These are phyloP conservation scores for Eulithis prunata DNA, from an alignment of 2,888 invertebrate genomes.

Conservation along the genomic window DNA sequence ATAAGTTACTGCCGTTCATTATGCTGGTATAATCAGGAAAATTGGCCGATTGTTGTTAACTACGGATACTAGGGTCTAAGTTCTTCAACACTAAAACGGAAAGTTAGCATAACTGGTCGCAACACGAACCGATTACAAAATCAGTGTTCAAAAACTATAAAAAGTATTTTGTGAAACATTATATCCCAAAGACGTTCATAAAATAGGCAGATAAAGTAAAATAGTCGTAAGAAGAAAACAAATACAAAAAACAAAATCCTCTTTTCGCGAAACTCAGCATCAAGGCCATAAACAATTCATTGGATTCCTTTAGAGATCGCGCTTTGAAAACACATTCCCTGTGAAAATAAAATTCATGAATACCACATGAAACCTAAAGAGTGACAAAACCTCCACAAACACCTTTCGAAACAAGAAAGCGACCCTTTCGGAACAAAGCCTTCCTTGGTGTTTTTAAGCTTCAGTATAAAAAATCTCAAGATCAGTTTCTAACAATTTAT, in stretches of 20 bases:
- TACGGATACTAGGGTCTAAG: no score
- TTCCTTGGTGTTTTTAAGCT: neutral
- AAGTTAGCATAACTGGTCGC: no score
- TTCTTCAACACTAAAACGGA: no score
- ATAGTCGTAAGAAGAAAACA: neutral
- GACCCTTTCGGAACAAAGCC: neutral
- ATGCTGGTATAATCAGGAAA: neutral
- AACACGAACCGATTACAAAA: no score
- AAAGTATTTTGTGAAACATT: neutral
- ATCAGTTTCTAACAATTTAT: neutral
- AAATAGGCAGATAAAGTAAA: conserved; percentile 1
- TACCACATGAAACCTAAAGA: conserved; percentile 16
- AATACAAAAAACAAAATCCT: conserved; percentile 2
- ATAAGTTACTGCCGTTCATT: conserved; percentile 10
- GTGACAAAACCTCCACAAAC: neutral
- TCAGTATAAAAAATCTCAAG: neutral
- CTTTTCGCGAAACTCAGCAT: conserved; percentile 9
- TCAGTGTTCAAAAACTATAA: no score
- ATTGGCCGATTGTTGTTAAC: neutral
- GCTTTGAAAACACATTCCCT: conserved; percentile 21
- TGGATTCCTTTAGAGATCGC: conserved; percentile 13
- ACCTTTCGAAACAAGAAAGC: neutral
- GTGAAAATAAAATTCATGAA: conserved; percentile 24
- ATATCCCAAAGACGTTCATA: neutral
- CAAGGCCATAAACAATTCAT: conserved; percentile 26